phyloP scores from a whole-genome alignment of 2,888 invertebrate genomes.

The Thereva unica region DNA sequence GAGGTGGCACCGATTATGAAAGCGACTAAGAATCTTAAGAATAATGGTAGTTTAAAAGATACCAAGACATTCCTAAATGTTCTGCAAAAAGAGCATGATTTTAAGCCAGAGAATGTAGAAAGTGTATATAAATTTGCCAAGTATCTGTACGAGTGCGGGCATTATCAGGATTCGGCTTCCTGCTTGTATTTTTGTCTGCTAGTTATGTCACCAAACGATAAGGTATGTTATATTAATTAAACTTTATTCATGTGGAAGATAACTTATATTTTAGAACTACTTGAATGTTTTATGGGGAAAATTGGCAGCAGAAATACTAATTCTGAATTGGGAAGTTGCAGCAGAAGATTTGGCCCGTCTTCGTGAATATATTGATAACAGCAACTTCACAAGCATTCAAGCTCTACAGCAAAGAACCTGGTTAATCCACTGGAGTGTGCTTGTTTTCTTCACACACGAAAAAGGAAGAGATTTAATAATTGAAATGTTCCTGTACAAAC shows the following conservation, averaged over 20 bases:
- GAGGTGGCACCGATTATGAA: too few species aligned
- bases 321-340: conserved; percentile 96
- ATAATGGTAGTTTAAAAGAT: too few species aligned
- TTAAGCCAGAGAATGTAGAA: too few species aligned
- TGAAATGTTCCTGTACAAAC: conserved; percentile 96
- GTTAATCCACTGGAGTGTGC: conserved; percentile 99
- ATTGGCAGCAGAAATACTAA: conserved; percentile 87
- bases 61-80: too few species aligned
- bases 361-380: conserved; percentile 93
- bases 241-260: not conserved
- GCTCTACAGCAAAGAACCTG: conserved; percentile 96
- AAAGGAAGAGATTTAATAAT: conserved; percentile 97
- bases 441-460: conserved; percentile 98
- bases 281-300: conserved; percentile 91
- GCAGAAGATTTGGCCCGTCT: conserved; percentile 94
- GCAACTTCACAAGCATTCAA: conserved; percentile 78
- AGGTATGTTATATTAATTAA: conserved; percentile 61
- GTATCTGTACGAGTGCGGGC: conserved; percentile 97
- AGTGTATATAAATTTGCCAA: too few species aligned
- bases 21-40: conserved; percentile 65
- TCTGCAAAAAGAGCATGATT: too few species aligned
- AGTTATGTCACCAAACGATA: conserved; percentile 87
- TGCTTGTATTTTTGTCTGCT: conserved; percentile 96
- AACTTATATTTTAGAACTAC: conserved; percentile 68
- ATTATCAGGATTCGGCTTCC: conserved; percentile 92